Percentiles rank a stretch among this genome's conserved stretches.
Conservation (phyloP, 2,797 vertebrate species). For the Eupleurogrammus muticus region DNA sequence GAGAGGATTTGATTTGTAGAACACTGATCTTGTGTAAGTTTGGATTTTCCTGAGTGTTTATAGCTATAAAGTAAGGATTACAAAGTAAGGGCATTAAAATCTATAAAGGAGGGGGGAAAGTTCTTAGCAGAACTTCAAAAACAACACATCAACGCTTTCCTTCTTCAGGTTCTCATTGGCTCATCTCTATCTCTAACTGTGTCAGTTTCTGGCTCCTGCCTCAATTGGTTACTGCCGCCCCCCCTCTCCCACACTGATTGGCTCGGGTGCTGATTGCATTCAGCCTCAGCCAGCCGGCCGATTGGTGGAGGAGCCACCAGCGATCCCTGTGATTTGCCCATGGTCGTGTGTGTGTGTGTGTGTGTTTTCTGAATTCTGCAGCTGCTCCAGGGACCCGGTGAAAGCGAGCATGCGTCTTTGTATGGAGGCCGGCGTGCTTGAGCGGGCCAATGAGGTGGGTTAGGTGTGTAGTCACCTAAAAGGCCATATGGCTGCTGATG, state of each 20-base stretch:
- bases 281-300: conserved; percentile 6
- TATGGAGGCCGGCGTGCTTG: conserved; percentile 51
- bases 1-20: conserved; percentile 29
- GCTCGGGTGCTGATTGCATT: conserved; percentile 49
- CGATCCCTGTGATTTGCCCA: conserved; percentile 65
- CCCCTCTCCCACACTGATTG: conserved; percentile 53
- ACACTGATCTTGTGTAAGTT: conserved; percentile 12
- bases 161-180: conserved; percentile 67
- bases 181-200: conserved; percentile 77
- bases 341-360: conserved; percentile 28
- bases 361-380: conserved; percentile 58
- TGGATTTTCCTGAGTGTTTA: conserved; percentile 27
- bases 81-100: conserved; percentile 38
- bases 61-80: conserved; percentile 46
- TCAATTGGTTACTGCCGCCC: conserved; percentile 65
- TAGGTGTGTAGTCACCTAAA: conserved; percentile 62
- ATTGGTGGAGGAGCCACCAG: conserved; percentile 62
- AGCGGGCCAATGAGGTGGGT: conserved; percentile 55
- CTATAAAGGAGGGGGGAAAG: conserved; percentile 56
- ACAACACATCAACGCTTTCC: conserved; percentile 67
- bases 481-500: conserved; percentile 78
- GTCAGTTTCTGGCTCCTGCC: conserved; percentile 53
- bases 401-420: conserved; percentile 51
- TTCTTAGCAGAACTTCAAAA: conserved; percentile 60
- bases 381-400: conserved; percentile 69